These are phyloP conservation scores for Cancer borealis DNA, from an alignment of 2,888 invertebrate genomes.

Conservation along the genomic window DNA sequence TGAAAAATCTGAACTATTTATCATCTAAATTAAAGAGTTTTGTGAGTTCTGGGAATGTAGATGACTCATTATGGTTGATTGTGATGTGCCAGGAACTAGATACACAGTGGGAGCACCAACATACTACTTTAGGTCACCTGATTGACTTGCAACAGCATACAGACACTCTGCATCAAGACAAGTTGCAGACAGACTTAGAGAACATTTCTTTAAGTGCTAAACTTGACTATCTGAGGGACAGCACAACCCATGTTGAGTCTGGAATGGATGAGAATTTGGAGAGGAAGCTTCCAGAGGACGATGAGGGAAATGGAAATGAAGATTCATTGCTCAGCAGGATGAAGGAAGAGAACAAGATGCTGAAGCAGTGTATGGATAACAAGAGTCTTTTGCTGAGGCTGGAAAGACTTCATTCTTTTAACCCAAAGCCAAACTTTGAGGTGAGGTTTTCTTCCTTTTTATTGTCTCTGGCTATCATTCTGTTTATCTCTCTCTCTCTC, in stretches of 20 bases:
- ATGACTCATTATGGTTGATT: not conserved
- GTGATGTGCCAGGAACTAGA: conserved; percentile 25
- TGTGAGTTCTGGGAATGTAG: not conserved
- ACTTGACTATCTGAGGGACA: conserved; percentile 23
- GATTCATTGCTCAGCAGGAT: not conserved
- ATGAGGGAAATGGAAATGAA: not conserved
- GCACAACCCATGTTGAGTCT: not conserved
- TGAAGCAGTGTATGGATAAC: conserved; percentile 7
- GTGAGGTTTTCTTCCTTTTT: not conserved
- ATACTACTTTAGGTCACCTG: not conserved
- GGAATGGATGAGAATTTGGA: not conserved
- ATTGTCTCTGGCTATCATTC: not conserved
- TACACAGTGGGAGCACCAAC: conserved; percentile 16
- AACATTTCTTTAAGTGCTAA: conserved; percentile 50
- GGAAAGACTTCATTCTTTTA: conserved; percentile 13
- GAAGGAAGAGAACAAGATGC: conserved; percentile 15
- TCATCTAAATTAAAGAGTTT: not conserved
- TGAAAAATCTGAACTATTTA: not conserved
- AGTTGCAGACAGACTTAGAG: conserved; percentile 51
- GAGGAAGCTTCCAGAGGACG: not conserved
- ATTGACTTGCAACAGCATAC: not conserved
- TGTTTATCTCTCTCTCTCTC: not conserved
- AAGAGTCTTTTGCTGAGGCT: not conserved
- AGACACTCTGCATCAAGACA: conserved; percentile 59
- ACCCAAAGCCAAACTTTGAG: conserved; percentile 30